Evolutionary conservation across 1,140 invertebrate genomes (phyloP), one percentile per base, ranked within the genome.

Genomic region (Drosophila auraria): DNA sequence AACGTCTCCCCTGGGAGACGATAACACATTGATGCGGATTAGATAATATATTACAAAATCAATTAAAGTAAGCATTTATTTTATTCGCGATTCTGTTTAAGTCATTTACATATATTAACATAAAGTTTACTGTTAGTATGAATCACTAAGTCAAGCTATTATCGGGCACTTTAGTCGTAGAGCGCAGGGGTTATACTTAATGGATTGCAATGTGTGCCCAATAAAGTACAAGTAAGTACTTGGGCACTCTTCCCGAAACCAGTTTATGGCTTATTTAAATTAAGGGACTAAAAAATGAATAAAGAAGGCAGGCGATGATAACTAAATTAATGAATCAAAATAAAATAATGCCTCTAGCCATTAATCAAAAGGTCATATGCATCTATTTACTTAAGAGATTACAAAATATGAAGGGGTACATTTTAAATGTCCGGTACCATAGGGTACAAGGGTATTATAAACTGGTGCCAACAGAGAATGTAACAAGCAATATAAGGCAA

Each of bases 41-140:
- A 14, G 11, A 20, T 56, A 38, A 56, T 38, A 56, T 38, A 56
- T 56, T 56, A 56, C 33, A 23, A 38, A 56, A 56, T 38, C 17
- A 38, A 56, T 36, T 38, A 12, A 38, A 0, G 20, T 38, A 56
- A 23, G 12, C 20, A 54, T 54, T 36, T 54, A 36, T 54, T 54
- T 36, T 56, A 56, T 38, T 56, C 33, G 7, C 53, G 0, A 38
- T 38, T 14, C 36, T 38, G 11, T 38, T 20, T 15, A 5, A 56
- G 8, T 56, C 33, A 56, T 23, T 56, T 38, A 38, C 53, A 56
- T 47, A 47, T 14, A 47, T 23, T 11, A 20, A 20, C 44, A 45
- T 33, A 20, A 23, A 56, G 38, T 17, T 56, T 38, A 38, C 33
- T 23, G 2, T 23, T 38, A 2, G 33, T 56, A 38, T 38, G 33